Percentiles rank a stretch among this genome's conserved stretches.
Evolutionary conservation across 2,113 vertebrate species (phyloP).

Genomic region (Pseudorhombus dupliciocellatus): DNA sequence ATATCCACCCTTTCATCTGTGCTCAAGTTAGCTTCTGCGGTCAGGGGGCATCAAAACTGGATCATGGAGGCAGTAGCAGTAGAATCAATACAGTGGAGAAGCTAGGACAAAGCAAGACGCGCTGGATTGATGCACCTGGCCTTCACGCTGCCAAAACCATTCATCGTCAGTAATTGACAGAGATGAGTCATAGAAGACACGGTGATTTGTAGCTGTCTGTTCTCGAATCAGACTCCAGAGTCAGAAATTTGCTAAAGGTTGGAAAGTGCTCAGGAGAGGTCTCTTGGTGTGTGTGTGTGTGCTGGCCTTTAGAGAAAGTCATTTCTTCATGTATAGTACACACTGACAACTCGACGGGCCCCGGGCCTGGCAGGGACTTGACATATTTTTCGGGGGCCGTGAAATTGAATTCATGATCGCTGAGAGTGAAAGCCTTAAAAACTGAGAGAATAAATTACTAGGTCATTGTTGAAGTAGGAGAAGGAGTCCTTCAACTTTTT

Average conservation of each 20-base stretch:
- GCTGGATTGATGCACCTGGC: constrained; percentile 72
- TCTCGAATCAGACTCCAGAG: constrained; percentile 31
- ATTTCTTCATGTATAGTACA: constrained; percentile 27
- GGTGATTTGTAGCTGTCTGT: constrained; percentile 68
- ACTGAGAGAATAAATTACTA: background rate
- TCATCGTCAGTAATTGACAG: constrained; percentile 75
- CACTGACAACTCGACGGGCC: constrained; percentile 29
- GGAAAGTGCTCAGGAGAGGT: constrained; percentile 15
- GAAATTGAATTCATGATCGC: constrained; percentile 1
- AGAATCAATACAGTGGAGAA: constrained; percentile 71
- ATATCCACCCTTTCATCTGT: constrained; percentile 70
- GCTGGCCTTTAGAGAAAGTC: constrained; percentile 20
- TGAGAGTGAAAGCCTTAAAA: constrained; percentile 1
- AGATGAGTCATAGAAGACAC: constrained; percentile 63
- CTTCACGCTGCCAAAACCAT: constrained; percentile 66
- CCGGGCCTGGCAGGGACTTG: background rate
- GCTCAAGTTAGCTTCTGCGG: constrained; percentile 70
- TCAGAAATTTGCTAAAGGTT: constrained; percentile 49
- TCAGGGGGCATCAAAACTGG: constrained; percentile 65
- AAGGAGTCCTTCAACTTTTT: too few species aligned
- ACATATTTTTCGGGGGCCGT: background rate
- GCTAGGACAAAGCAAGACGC: constrained; percentile 40
- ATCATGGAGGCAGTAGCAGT: constrained; percentile 53
- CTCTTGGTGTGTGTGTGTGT: background rate
- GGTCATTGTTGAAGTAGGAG: too few species aligned